A percentile compares a stretch with the other conserved stretches of the same genome.
Conservation (phyloP, 92 coral and sea anemone species). For the Paramuricea clavata region DNA sequence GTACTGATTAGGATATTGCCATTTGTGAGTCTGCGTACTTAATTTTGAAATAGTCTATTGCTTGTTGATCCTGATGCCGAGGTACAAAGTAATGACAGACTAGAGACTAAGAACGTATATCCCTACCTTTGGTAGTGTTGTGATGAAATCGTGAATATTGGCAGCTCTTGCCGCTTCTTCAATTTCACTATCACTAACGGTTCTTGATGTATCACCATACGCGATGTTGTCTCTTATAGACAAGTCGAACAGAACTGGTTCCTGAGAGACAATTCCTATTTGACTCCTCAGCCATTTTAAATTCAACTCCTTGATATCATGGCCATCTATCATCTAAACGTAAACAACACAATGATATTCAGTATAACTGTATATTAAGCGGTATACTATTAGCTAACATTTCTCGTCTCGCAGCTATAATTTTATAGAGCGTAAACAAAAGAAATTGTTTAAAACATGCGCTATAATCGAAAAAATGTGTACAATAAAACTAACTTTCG, state of each 20-base stretch:
- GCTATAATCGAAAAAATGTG: too few species aligned
- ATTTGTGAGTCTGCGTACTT: too few species aligned
- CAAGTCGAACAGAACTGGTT: slow-evolving; percentile 15
- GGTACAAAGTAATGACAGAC: too few species aligned
- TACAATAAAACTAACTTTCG: too few species aligned
- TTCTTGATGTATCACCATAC: slow-evolving; percentile 7
- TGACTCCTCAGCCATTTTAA: slow-evolving; percentile 24
- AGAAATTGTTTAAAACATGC: too few species aligned
- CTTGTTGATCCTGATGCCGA: too few species aligned
- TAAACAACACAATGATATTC: not conserved
- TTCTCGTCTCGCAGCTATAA: too few species aligned
- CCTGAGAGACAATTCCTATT: slow-evolving; percentile 24
- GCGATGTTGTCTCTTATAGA: slow-evolving; percentile 29
- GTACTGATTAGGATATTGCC: too few species aligned
- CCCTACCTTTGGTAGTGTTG: not conserved
- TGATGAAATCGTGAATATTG: slow-evolving; percentile 10
- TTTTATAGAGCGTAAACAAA: too few species aligned
- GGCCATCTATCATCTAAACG: not conserved
- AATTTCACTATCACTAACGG: not conserved
- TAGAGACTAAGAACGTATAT: not conserved
- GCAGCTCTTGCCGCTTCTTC: slow-evolving; percentile 26
- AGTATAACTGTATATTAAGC: too few species aligned
- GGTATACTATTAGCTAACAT: too few species aligned
- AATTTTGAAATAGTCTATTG: too few species aligned
- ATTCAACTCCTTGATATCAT: slow-evolving; percentile 5